Evolutionary conservation across 2,888 invertebrate genomes (phyloP), one percentile per base, ranked within the genome.

Genomic region (Xestia sexstrigata): DNA sequence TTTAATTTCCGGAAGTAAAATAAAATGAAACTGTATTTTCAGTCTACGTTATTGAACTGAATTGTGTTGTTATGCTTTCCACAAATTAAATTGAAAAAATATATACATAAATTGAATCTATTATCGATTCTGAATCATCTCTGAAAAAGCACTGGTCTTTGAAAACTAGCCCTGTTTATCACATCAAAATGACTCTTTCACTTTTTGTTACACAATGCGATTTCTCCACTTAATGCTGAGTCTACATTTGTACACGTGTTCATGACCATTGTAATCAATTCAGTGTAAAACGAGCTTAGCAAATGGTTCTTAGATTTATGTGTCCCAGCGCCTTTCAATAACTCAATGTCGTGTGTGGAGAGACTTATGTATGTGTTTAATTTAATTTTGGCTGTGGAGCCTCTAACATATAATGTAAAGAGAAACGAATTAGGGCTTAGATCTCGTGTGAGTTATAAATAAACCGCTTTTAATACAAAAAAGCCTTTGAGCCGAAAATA

Each of bases 221-320:
- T 63, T 45, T n/a, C 35, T 67, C 17, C 55, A 7, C 26, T 42
- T 45, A 30, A 42, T 45, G 42, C 6, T 17, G 17, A 65, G 42
- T 45, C n/a, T 58, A 70, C 30, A 65, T 11, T 45, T 65, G 49
- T 52, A 45, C 65, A 15, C 69, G 42, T 66, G 42, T 39, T 47
- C 65, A 26, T 45, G 60, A 77, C 42, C 30, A 62, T 77, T 70
- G 47, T 67, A 62, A 47, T 68, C 55, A 82, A 58, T 82, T 65
- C 30, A 63, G 17, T 68, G 78, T 87, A 68, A 45, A 65, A 82
- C 68, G 82, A 79, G 73, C 74, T 81, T 79, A 74, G 74, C 47
- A 81, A 75, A 49, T 70, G 65, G 45, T 71, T 63, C 55, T 68
- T 67, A 67, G 67, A 68, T 79, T 58, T 79, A 81, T 79, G 47